Base-by-base conservation (phyloP, 2,113 vertebrate species). In the Coreoperca whiteheadi region DNA sequence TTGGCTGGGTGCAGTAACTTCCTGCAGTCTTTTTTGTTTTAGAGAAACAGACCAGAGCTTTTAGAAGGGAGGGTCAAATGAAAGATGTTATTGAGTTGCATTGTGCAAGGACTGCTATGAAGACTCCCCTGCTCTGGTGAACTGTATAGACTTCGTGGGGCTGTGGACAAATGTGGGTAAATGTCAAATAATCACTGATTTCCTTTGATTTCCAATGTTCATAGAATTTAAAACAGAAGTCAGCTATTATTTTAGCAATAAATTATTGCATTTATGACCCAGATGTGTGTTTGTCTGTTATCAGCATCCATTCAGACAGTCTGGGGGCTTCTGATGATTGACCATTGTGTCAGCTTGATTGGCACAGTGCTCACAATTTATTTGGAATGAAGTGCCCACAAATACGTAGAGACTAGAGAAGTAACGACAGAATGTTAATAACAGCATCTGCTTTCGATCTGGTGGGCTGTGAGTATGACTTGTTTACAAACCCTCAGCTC, bases 311-410 rank as follows among this genome's bases (percentile, higher is more conserved):
- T 79, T 37, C 90, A 92, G 87, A 74, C 84, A 3, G 90, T 93
- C 37, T 60, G 90, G 25, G 93, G 73, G 37, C 85, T 93, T n/a
- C 85, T 95, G 34, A 73, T 92, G 69, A 54, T 51, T 1, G 89
- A 86, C 12, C 51, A 92, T 7, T 59, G n/a, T 54, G 30, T 82
- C 20, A 87, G 90, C 11, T 57, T 90, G 37, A 50, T 89, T 5
- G 86, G 80, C 6, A 85, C 82, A 4, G 81, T 92, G 69, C 75
- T 94, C 25, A 64, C 69, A 15, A 69, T 93, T 28, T n/a, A n/a
- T 80, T 91, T 2, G 93, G 92, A 8, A 78, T 94, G 83, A 92
- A 93, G 78, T 94, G 90, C 76, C 92, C 91, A 1, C 86, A 74
- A 64, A 84, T 92, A 0, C 90, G 93, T 7, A 88, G 93, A 21